Base-by-base conservation (phyloP, 2,113 vertebrate species). In the Ochotona curzoniae region DNA sequence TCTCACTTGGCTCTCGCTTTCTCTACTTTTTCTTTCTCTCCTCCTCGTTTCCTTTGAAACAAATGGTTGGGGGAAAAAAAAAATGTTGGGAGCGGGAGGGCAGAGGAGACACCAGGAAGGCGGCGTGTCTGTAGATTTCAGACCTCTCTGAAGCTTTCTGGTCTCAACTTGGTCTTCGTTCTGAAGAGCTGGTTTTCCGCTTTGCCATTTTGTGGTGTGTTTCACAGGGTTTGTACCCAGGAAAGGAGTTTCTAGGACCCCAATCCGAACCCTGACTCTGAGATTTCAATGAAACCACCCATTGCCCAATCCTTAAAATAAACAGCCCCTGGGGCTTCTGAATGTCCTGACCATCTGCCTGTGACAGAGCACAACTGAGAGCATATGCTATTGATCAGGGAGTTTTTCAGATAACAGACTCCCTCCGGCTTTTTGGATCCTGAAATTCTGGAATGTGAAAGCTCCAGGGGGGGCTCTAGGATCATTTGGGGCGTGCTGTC, bases 301-400 rank as follows among this genome's bases (percentile, higher is more conserved):
- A 0, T 96, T 97, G 95, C 95, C 97, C 97, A 96, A 97, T 97
- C 97, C 89, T 63, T 94, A 20, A 60, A 96, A 96, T 94, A 97
- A 97, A 97, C 96, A 94, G 82, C 82, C 90, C 76, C 38, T 44
- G 38, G 81, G 76, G 96, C 80, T 86, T 67, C 76, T 89, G 30
- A 11, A 87, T 89, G 83, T 23, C 88, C 51, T 83, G 95, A 51
- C 94, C 93, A 80, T 97, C 93, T 93, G 83, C 78, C 57, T 83
- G 94, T 51, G 82, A 80, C 82, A 49, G 21, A 90, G 6, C 18
- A 13, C 74, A 74, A 21, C 70, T 13, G 35, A 66, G 60, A 30
- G 67, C 89, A 76, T 94, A 64, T 88, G 92, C 80, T 94, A 82
- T 69, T 44, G 21, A 93, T 79, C 89, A 80, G 94, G 74, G 93